phyloP scores from a whole-genome alignment of 2,888 invertebrate genomes.

The Leistus spinibarbis region DNA sequence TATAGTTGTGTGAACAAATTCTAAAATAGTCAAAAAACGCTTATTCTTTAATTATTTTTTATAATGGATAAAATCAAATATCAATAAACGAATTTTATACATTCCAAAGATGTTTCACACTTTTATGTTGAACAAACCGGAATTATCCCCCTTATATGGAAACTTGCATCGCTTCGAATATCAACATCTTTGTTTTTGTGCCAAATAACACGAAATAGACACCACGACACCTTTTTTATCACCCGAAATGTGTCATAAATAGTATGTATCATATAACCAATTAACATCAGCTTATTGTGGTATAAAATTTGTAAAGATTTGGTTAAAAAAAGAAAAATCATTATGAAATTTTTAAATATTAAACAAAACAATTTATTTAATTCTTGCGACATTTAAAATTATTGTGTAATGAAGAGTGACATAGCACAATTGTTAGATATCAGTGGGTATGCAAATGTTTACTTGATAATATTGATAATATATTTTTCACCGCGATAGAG shows the following conservation, averaged over 20 bases:
- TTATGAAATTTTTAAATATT: no score
- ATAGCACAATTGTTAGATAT: no score
- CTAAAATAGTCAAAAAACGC: neutral
- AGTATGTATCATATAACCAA: constrained; percentile 22
- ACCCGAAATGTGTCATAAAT: constrained; percentile 1
- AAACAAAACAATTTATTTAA: no score
- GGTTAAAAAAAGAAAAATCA: no score
- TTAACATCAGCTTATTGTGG: neutral
- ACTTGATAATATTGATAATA: no score
- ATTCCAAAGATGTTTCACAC: constrained; percentile 19
- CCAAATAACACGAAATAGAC: constrained; percentile 16
- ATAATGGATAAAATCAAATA: neutral
- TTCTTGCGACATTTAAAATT: no score
- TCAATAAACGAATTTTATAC: constrained; percentile 4
- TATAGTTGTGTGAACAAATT: neutral
- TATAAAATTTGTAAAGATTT: no score
- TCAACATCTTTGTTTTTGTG: constrained; percentile 9
- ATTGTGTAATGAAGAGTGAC: no score
- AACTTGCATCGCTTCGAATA: constrained; percentile 18
- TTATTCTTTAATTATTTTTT: neutral
- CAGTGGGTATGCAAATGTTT: no score
- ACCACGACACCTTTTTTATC: neutral
- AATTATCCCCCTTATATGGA: constrained; percentile 22
- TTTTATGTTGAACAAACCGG: constrained; percentile 17
- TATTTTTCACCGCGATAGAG: no score